Percentiles rank a stretch among this genome's conserved stretches.
phyloP scores from a whole-genome alignment of 1,140 invertebrate genomes.

The Penaeus japonicus region DNA sequence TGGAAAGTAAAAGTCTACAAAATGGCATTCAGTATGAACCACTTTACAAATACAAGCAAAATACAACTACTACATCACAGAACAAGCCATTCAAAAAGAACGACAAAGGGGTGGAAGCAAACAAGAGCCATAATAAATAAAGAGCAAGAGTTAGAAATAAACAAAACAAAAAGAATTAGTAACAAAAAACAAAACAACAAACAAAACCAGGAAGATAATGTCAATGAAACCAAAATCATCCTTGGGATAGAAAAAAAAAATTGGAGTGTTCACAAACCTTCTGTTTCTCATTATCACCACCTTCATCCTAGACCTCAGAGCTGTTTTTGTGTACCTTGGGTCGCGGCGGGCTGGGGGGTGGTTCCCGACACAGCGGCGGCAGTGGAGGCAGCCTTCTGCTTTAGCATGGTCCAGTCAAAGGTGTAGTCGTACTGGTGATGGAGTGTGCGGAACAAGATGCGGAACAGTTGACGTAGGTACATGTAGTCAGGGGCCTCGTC shows the following conservation, averaged over 20 bases:
- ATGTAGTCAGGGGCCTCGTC: constrained; percentile 76
- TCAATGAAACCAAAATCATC: not conserved
- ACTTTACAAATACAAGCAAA: too few species aligned
- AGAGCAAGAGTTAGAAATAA: too few species aligned
- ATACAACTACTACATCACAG: too few species aligned
- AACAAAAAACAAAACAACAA: not conserved
- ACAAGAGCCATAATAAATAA: too few species aligned
- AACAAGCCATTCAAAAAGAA: too few species aligned
- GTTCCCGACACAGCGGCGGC: constrained; percentile 48
- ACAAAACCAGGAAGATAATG: not conserved
- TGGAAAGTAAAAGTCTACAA: too few species aligned
- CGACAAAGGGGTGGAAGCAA: too few species aligned
- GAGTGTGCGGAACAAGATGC: constrained; percentile 73
- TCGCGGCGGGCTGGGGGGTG: constrained; percentile 48
- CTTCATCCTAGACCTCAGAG: constrained; percentile 42
- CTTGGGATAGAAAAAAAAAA: not conserved
- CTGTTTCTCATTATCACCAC: not conserved
- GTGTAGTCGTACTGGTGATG: constrained; percentile 75
- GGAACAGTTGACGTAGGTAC: constrained; percentile 73
- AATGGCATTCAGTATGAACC: too few species aligned
- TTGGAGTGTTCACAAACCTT: not conserved
- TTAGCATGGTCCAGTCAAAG: constrained; percentile 75
- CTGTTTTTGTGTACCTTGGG: constrained; percentile 48
- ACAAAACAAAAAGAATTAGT: too few species aligned
- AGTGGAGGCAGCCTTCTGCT: constrained; percentile 67